A percentile compares a stretch with the other conserved stretches of the same genome.
These are phyloP conservation scores for Oscheius sp. DNA, from an alignment of 2,888 invertebrate species.

Conservation along the genomic window DNA sequence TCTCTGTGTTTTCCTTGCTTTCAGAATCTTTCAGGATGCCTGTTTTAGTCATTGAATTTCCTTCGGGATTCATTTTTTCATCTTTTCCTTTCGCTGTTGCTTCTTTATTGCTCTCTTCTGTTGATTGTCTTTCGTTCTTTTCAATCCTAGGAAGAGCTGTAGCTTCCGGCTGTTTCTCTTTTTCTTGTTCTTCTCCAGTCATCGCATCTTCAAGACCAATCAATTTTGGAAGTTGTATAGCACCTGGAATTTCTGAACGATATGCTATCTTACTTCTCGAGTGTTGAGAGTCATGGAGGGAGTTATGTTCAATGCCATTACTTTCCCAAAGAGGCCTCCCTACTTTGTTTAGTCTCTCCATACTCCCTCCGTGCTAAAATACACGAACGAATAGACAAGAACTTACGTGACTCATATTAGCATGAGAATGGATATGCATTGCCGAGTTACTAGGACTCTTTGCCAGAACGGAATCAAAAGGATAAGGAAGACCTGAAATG, in stretches of 20 bases:
- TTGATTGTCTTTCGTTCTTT: background rate
- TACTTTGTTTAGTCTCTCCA: constrained; percentile 45
- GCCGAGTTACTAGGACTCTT: constrained; percentile 50
- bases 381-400: background rate
- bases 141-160: background rate
- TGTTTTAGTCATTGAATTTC: background rate
- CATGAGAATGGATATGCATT: constrained; percentile 44
- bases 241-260: background rate
- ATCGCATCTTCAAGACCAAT: background rate
- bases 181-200: background rate
- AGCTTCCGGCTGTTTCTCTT: background rate
- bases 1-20: too few relatives aligned
- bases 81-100: background rate
- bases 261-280: background rate
- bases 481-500: constrained; percentile 48
- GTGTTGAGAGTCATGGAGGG: too few relatives aligned
- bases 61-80: background rate
- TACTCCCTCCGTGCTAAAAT: constrained; percentile 45
- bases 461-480: constrained; percentile 48
- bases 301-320: constrained; percentile 10
- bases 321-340: background rate
- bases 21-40: too few relatives aligned
- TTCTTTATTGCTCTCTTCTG: background rate
- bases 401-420: constrained; percentile 37
- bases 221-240: constrained; percentile 15